Percentiles rank a stretch among this genome's conserved stretches.
Conservation (phyloP, 2,797 vertebrate species). For the Pangasius larnaudii region DNA sequence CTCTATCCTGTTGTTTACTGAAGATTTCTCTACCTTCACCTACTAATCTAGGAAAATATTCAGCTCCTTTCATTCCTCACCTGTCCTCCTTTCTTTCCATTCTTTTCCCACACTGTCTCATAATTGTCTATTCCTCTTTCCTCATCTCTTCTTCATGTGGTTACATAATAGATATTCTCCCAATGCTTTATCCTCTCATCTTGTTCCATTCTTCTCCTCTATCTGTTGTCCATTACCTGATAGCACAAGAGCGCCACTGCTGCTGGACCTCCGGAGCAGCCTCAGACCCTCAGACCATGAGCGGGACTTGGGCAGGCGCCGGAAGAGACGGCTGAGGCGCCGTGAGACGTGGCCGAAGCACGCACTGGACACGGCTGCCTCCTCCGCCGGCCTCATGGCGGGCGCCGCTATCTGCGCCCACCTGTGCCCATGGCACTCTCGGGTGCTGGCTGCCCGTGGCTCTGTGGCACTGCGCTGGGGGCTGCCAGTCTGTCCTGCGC, state of each 20-base stretch:
- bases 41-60: neutral
- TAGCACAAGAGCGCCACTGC: conserved; percentile 74
- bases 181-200: neutral
- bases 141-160: neutral
- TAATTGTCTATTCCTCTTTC: neutral
- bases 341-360: conserved; percentile 87
- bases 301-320: conserved; percentile 83
- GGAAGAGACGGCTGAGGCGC: conserved; percentile 83
- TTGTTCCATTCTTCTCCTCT: conserved; percentile 40
- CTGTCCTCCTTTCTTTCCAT: neutral
- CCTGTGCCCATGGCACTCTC: conserved; percentile 60
- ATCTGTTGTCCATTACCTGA: conserved; percentile 78
- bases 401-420: conserved; percentile 72
- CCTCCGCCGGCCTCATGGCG: conserved; percentile 66
- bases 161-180: neutral
- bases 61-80: neutral
- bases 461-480: conserved; percentile 63
- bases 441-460: conserved; percentile 58
- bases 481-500: conserved; percentile 74
- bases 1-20: conserved; percentile 15
- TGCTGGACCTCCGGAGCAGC: conserved; percentile 75
- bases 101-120: neutral
- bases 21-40: neutral
- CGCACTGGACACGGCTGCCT: conserved; percentile 67
- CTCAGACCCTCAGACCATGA: conserved; percentile 79